phyloP scores from a whole-genome alignment of 37 sponge, comb jelly and placozoan species.

The Spongia lamella region DNA sequence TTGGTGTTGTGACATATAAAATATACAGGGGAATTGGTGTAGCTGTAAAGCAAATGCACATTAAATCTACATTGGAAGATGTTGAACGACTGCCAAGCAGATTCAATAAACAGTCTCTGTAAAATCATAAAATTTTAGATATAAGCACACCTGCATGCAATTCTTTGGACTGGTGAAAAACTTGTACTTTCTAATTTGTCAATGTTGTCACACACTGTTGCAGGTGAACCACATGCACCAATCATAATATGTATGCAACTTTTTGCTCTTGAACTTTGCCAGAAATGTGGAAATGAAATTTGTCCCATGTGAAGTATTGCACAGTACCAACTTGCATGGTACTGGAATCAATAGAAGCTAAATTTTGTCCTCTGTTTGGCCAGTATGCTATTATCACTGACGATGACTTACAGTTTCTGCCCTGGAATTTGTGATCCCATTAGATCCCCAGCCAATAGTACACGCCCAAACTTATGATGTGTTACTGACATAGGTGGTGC shows the following conservation, averaged over 20 bases:
- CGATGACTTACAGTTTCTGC: constrained; percentile 13
- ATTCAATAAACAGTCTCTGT: too few relatives aligned
- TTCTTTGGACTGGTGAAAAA: constrained; percentile 51
- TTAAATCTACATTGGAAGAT: constrained; percentile 1
- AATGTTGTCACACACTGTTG: too few relatives aligned
- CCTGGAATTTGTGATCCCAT: constrained; percentile 30
- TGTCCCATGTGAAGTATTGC: constrained; percentile 30
- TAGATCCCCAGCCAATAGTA: constrained; percentile 15
- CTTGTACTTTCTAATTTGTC: too few relatives aligned
- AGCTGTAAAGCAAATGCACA: constrained; percentile 12
- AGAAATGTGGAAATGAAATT: background rate
- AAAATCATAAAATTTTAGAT: too few relatives aligned
- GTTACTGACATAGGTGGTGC: constrained; percentile 1
- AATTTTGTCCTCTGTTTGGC: constrained; percentile 23
- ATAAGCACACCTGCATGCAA: constrained; percentile 34
- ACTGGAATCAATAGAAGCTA: background rate
- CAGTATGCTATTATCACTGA: constrained; percentile 34
- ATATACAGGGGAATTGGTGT: constrained; percentile 11
- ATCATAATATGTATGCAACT: too few relatives aligned
- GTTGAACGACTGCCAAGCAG: too few relatives aligned
- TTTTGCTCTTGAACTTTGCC: too few relatives aligned
- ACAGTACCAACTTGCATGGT: constrained; percentile 14
- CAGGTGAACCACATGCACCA: constrained; percentile 26
- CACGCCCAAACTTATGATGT: constrained; percentile 15
- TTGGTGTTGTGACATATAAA: constrained; percentile 14